A percentile compares a stretch with the other conserved stretches of the same genome.
Evolutionary conservation across 2,113 vertebrate species (phyloP).

Genomic region (Anseranas semipalmata): DNA sequence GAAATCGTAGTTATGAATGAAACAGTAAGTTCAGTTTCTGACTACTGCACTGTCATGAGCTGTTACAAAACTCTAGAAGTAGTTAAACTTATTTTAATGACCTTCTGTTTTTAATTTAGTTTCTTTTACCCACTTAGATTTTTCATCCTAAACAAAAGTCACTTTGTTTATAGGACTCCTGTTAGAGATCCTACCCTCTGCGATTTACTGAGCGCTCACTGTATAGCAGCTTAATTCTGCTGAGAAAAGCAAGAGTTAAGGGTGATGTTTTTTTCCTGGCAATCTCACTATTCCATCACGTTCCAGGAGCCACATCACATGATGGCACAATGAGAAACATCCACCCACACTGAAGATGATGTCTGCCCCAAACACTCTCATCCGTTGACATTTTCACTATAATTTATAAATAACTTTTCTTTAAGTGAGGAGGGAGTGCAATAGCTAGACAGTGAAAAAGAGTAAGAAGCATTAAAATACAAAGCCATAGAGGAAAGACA

Average conservation of each 20-base stretch:
- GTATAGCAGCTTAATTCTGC: neutral
- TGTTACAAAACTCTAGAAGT: neutral
- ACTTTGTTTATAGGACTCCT: neutral
- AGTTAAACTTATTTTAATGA: neutral
- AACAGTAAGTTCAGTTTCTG: neutral
- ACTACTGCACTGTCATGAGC: neutral
- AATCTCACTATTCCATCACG: neutral
- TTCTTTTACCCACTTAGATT: neutral
- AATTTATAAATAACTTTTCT: slow-evolving; percentile 16
- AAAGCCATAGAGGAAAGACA: neutral
- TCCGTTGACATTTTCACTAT: slow-evolving; percentile 41
- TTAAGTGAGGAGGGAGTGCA: neutral
- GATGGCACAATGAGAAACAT: slow-evolving; percentile 45
- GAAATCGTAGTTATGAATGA: neutral
- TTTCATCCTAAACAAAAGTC: neutral
- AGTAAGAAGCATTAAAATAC: neutral
- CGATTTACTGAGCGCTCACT: neutral
- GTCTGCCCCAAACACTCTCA: neutral
- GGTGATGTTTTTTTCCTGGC: slow-evolving; percentile 21
- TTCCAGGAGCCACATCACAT: slow-evolving; percentile 51
- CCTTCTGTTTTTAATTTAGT: neutral
- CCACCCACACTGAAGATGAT: neutral
- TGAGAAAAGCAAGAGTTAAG: slow-evolving; percentile 31
- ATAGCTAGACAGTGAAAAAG: neutral
- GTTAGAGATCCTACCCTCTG: neutral